phyloP scores from a whole-genome alignment of 2,797 vertebrate genomes.

The Parauchenoglanis ngamensis region DNA sequence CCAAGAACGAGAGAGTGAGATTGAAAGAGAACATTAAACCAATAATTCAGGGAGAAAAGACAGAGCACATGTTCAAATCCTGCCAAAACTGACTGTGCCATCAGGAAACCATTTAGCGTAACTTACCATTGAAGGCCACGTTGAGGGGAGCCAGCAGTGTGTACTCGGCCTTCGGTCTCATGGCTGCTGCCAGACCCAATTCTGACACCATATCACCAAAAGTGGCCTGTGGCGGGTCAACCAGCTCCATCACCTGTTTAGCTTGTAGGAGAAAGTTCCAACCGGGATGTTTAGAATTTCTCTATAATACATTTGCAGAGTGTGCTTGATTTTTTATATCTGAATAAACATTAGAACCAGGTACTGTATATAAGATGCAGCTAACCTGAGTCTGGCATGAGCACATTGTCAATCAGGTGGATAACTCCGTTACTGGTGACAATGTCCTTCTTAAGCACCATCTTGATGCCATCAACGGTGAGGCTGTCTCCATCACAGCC shows the following conservation, averaged over 20 bases:
- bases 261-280: slow-evolving; percentile 74
- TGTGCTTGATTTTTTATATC: neutral
- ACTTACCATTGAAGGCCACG: slow-evolving; percentile 86
- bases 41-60: neutral
- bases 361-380: neutral
- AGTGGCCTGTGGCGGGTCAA: slow-evolving; percentile 82
- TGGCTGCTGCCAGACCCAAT: slow-evolving; percentile 80
- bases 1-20: neutral
- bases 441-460: slow-evolving; percentile 94
- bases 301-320: neutral
- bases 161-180: slow-evolving; percentile 83
- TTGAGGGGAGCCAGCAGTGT: slow-evolving; percentile 92
- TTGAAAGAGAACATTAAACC: neutral
- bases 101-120: slow-evolving; percentile 16
- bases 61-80: neutral
- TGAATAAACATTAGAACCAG: neutral
- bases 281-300: slow-evolving; percentile 16
- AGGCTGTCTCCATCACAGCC: slow-evolving; percentile 93
- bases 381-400: slow-evolving; percentile 96
- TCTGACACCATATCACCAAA: slow-evolving; percentile 89
- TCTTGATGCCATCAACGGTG: slow-evolving; percentile 92
- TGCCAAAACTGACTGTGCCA: slow-evolving; percentile 2
- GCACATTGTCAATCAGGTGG: slow-evolving; percentile 89
- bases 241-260: slow-evolving; percentile 90
- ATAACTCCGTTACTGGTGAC: slow-evolving; percentile 94